phyloP scores from a whole-genome alignment of 2,888 invertebrate genomes.

The Arge pagana region DNA sequence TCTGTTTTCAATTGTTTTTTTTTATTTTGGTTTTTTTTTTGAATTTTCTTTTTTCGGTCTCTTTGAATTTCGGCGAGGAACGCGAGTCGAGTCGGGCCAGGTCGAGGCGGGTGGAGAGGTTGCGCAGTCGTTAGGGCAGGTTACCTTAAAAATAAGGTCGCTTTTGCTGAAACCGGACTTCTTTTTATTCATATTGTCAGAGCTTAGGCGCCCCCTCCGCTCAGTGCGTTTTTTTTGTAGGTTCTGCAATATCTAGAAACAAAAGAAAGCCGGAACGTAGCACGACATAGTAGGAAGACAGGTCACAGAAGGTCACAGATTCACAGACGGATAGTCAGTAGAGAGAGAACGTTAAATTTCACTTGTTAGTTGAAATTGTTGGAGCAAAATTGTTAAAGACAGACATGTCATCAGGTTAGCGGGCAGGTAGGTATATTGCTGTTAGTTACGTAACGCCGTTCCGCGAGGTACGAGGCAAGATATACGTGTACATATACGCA shows the following conservation, averaged over 20 bases:
- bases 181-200: slow-evolving; percentile 86
- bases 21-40: too few relatives aligned
- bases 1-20: neutral
- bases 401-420: too few relatives aligned
- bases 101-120: slow-evolving; percentile 45
- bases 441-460: too few relatives aligned
- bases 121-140: slow-evolving; percentile 64
- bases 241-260: slow-evolving; percentile 98
- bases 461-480: too few relatives aligned
- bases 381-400: slow-evolving; percentile 20
- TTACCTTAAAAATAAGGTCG: slow-evolving; percentile 99
- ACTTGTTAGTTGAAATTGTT: neutral
- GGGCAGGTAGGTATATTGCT: too few relatives aligned
- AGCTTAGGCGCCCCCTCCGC: slow-evolving; percentile 95
- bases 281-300: slow-evolving; percentile 75
- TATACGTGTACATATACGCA: too few relatives aligned
- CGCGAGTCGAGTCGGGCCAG: slow-evolving; percentile 28
- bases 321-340: slow-evolving; percentile 45
- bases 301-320: slow-evolving; percentile 51
- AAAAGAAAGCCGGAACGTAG: slow-evolving; percentile 74
- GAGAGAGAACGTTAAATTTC: slow-evolving; percentile 31
- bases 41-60: too few relatives aligned
- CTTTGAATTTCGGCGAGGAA: slow-evolving; percentile 21
- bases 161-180: slow-evolving; percentile 92
- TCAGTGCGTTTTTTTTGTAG: slow-evolving; percentile 98